phyloP scores from a whole-genome alignment of 2,113 vertebrate genomes.

The Zootoca vivipara region DNA sequence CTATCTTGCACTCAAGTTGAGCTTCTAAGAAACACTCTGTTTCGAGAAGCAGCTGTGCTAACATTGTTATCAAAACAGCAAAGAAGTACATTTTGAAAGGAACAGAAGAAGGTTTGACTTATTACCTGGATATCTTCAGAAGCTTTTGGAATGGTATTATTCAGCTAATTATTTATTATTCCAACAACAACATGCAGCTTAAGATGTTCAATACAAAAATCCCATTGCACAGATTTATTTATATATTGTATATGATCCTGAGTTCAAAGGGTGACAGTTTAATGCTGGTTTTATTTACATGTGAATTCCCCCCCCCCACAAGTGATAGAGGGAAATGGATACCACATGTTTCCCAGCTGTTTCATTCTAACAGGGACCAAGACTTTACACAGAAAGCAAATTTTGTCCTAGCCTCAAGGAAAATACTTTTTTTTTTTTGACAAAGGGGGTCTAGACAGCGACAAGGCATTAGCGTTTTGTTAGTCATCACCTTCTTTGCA shows the following conservation, averaged over 20 bases:
- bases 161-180: conserved; percentile 38
- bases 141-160: conserved; percentile 59
- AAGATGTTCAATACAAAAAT: conserved; percentile 71
- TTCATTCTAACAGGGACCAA: conserved; percentile 80
- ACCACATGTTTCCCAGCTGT: conserved; percentile 87
- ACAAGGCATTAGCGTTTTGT: conserved; percentile 68
- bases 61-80: conserved; percentile 35
- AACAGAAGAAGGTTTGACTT: conserved; percentile 47
- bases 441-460: conserved; percentile 73
- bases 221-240: conserved; percentile 78
- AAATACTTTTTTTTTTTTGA: conserved; percentile 78
- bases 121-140: conserved; percentile 63
- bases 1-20: conserved; percentile 52
- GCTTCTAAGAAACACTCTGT: conserved; percentile 51
- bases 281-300: conserved; percentile 88
- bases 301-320: conserved; percentile 81
- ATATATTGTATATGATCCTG: conserved; percentile 76
- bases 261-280: conserved; percentile 82
- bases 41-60: conserved; percentile 52
- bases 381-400: conserved; percentile 77
- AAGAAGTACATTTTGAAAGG: conserved; percentile 43
- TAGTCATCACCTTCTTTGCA: conserved; percentile 64
- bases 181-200: conserved; percentile 49
- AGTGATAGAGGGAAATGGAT: conserved; percentile 86
- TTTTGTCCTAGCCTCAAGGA: conserved; percentile 80